Conservation (phyloP, 2,888 invertebrate genomes). For the Drosophila leonis region DNA sequence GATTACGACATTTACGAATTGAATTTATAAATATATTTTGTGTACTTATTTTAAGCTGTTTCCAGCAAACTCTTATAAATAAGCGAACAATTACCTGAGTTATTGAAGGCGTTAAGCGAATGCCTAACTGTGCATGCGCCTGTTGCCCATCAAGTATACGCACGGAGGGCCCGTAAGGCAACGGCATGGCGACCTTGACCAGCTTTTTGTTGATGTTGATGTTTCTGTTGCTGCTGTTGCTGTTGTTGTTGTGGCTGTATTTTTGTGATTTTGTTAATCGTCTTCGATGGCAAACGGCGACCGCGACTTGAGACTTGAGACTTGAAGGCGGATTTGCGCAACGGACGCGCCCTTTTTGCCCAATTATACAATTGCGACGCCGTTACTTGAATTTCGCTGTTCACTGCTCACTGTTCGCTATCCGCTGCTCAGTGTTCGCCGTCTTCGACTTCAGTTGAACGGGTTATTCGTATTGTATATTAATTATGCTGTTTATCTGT, state of each 20-base stretch:
- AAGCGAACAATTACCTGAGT: slow-evolving; percentile 21
- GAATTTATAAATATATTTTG: slow-evolving; percentile 5
- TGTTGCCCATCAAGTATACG: slow-evolving; percentile 57
- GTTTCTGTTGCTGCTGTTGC: not conserved
- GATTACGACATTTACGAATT: slow-evolving; percentile 32
- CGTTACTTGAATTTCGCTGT: slow-evolving; percentile 37
- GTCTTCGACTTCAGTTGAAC: slow-evolving; percentile 51
- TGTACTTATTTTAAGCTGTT: slow-evolving; percentile 20
- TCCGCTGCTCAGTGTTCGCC: not conserved
- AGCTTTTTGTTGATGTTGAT: slow-evolving; percentile 40
- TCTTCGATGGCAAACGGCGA: slow-evolving; percentile 45
- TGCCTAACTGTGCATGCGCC: slow-evolving; percentile 50
- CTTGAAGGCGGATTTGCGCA: slow-evolving; percentile 66
- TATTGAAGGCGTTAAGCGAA: slow-evolving; percentile 40
- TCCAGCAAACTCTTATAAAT: slow-evolving; percentile 10
- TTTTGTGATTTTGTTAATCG: slow-evolving; percentile 20
- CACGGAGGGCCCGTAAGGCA: slow-evolving; percentile 36
- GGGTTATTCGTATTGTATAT: slow-evolving; percentile 72
- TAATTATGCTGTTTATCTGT: slow-evolving; percentile 71
- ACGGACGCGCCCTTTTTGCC: slow-evolving; percentile 72
- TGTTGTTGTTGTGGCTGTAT: not conserved
- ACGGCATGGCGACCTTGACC: slow-evolving; percentile 61
- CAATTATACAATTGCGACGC: slow-evolving; percentile 71
- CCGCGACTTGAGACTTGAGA: slow-evolving; percentile 24
- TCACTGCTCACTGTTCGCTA: slow-evolving; percentile 1